phyloP scores from a whole-genome alignment of 2,888 invertebrate genomes.

The Andrena minutula region DNA sequence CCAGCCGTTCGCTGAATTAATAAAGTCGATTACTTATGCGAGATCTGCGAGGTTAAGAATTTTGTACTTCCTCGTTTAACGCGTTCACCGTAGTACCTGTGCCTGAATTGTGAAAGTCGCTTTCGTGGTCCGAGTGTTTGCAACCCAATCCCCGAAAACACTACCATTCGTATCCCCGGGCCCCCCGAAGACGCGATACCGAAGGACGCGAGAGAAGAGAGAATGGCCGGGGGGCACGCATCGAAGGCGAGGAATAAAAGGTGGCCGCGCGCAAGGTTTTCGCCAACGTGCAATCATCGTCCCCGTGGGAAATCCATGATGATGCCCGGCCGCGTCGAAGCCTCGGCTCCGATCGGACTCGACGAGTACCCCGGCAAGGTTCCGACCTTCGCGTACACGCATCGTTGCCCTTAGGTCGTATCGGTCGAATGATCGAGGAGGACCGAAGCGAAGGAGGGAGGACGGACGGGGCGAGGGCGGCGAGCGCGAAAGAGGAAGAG shows the following conservation, averaged over 20 bases:
- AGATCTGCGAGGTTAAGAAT: background rate
- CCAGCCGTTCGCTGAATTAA: slow-evolving; percentile 38
- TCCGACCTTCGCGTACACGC: slow-evolving; percentile 80
- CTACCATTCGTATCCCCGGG: background rate
- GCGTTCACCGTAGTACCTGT: no score
- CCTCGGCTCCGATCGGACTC: slow-evolving; percentile 35
- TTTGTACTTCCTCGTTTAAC: no score
- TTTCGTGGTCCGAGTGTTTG: background rate
- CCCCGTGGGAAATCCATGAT: slow-evolving; percentile 76
- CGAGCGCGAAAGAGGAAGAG: slow-evolving; percentile 36
- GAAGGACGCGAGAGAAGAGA: background rate
- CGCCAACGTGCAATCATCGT: slow-evolving; percentile 69
- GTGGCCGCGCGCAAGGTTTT: slow-evolving; percentile 40
- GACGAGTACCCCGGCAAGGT: slow-evolving; percentile 42
- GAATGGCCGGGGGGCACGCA: background rate
- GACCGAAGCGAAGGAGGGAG: slow-evolving; percentile 19
- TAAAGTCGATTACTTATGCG: slow-evolving; percentile 28
- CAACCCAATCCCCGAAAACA: background rate
- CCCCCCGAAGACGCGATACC: background rate
- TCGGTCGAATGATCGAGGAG: slow-evolving; percentile 60
- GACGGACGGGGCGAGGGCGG: slow-evolving; percentile 7
- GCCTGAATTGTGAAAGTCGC: background rate
- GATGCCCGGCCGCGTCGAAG: slow-evolving; percentile 40
- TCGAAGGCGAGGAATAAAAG: slow-evolving; percentile 40
- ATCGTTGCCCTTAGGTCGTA: slow-evolving; percentile 80